A percentile compares a stretch with the other conserved stretches of the same genome.
Conservation (phyloP, 2,888 invertebrate species). For the Liposcelis brunnea region DNA sequence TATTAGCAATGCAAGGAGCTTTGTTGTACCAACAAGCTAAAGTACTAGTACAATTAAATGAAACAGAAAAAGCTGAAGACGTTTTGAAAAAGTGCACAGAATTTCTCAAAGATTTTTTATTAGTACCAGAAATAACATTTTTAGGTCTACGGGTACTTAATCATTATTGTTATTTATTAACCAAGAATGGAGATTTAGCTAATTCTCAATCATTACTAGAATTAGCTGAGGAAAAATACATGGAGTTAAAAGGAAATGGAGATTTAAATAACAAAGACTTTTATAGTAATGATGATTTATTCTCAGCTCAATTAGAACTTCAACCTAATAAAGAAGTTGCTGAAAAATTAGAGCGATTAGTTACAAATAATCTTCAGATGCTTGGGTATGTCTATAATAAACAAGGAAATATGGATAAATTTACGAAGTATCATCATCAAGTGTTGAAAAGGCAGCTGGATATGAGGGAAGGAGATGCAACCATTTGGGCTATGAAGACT, state of each 20-base stretch:
- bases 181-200: slow-evolving; percentile 33
- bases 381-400: slow-evolving; percentile 40
- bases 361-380: slow-evolving; percentile 44
- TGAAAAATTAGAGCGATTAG: slow-evolving; percentile 35
- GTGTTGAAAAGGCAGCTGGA: slow-evolving; percentile 37
- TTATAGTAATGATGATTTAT: too few relatives aligned
- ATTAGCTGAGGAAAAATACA: slow-evolving; percentile 30
- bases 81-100: too few relatives aligned
- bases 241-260: slow-evolving; percentile 26
- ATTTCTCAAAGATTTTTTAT: too few relatives aligned
- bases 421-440: slow-evolving; percentile 36
- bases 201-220: slow-evolving; percentile 33
- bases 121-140: slow-evolving; percentile 21
- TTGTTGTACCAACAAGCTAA: too few relatives aligned
- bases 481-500: slow-evolving; percentile 37
- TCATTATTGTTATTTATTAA: slow-evolving; percentile 36
- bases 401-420: slow-evolving; percentile 33
- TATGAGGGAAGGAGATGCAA: slow-evolving; percentile 36
- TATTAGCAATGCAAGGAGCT: too few relatives aligned
- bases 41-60: too few relatives aligned
- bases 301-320: too few relatives aligned
- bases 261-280: slow-evolving; percentile 13
- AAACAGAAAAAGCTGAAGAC: too few relatives aligned
- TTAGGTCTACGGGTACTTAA: slow-evolving; percentile 38
- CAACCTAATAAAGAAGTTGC: neutral